Base-by-base conservation (phyloP, 2,888 invertebrate species). In the Keiferia lycopersicella region DNA sequence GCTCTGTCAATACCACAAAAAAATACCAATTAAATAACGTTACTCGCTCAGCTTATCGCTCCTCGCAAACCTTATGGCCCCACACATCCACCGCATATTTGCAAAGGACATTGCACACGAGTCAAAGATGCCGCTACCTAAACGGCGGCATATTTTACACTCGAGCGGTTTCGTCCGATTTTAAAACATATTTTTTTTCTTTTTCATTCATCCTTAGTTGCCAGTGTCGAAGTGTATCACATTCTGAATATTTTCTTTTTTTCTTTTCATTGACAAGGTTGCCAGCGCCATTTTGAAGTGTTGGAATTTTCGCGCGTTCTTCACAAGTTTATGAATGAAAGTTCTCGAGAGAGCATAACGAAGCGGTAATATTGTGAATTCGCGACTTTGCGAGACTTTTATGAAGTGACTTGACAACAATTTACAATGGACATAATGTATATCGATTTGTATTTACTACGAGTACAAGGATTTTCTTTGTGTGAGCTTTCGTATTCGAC, bases 121-220 rank as follows among this genome's bases (percentile, higher is more conserved):
- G 70, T 83, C 84, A 88, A 89, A 87, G 83, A 79, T 65, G 73
- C 88, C 89, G 88, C 88, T 86, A 83, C 80, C 76, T 82, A 81
- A 80, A 84, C 76, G 82, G n/a, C 76, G 69, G 73, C 68, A 83
- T 73, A 82, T 80, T 83, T 82, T 73, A 81, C 82, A 80, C 82
- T 69, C 68, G 68, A 77, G 69, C 70, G 75, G 73, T 71, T 70
- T 68, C 61, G 69, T 53, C 58, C 67, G 71, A 67, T 67, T 68
- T 71, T 68, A 66, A 39, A 50, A 58, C 63, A 58, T 67, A 71
- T 70, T 68, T 71, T 75, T n/a, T 73, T 68, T 53, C 51, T 70
- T 68, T 71, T 70, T 64, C 41, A 34, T 66, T 63, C 61, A 61
- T 61, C 20, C 22, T 61, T 41, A 61, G 61, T 30, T 50, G 61